A percentile compares a stretch with the other conserved stretches of the same genome.
phyloP scores from a whole-genome alignment of 2,888 invertebrate genomes.

The Calameuta pallipes region DNA sequence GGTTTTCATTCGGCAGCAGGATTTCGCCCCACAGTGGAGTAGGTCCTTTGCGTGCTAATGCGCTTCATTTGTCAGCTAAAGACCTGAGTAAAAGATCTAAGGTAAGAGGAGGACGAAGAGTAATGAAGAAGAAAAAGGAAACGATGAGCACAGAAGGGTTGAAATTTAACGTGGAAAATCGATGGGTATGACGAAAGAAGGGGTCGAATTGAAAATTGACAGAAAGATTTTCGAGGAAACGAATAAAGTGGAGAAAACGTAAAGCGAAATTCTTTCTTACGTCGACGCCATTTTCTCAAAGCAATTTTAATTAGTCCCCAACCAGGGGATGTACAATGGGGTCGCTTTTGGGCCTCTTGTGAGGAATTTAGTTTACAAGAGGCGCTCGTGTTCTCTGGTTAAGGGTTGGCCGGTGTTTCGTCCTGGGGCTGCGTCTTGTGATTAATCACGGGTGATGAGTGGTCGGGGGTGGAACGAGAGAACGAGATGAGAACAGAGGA shows the following conservation, averaged over 20 bases:
- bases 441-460: not conserved
- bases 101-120: not conserved
- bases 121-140: not conserved
- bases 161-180: not conserved
- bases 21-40: not conserved
- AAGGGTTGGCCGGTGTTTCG: not conserved
- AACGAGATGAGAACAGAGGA: slow-evolving; percentile 8
- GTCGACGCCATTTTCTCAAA: not conserved
- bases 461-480: not conserved
- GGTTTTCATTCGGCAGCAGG: not conserved
- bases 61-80: slow-evolving; percentile 32
- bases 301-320: not conserved
- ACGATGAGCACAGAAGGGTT: not conserved
- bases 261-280: not conserved
- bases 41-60: slow-evolving; percentile 30
- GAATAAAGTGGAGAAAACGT: not conserved
- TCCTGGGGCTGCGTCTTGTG: not conserved
- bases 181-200: not conserved
- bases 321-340: not conserved
- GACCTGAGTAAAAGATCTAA: not conserved
- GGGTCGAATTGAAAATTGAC: not conserved
- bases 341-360: not conserved
- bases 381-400: not conserved
- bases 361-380: not conserved
- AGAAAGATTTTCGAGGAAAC: too few relatives aligned